Percentiles rank a stretch among this genome's conserved stretches.
These are phyloP conservation scores for Chloroclysta siterata DNA, from an alignment of 2,888 invertebrate species.

Conservation along the genomic window DNA sequence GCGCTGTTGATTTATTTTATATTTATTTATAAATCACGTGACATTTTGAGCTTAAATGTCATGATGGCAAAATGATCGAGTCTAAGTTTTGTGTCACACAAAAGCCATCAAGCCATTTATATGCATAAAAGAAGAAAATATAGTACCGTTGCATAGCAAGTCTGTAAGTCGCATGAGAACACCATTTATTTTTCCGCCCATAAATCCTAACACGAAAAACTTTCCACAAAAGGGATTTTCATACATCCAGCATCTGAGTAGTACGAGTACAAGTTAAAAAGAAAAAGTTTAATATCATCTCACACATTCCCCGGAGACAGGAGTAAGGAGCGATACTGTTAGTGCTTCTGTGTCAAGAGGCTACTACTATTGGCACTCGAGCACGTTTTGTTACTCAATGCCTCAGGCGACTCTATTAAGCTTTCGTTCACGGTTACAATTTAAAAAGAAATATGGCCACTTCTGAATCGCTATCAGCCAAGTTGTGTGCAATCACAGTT, in stretches of 20 bases:
- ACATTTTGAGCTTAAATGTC: too few relatives aligned
- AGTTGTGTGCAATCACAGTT: too few relatives aligned
- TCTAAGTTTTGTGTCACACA: too few relatives aligned
- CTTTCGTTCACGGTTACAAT: not conserved
- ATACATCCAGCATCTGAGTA: constrained; percentile 15
- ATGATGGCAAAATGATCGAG: too few relatives aligned
- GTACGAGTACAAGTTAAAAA: constrained; percentile 20
- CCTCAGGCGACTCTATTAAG: constrained; percentile 13
- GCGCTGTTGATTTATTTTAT: too few relatives aligned
- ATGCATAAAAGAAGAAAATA: not conserved
- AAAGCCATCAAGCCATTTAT: too few relatives aligned
- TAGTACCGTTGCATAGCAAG: not conserved
- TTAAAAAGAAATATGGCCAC: too few relatives aligned
- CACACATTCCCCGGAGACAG: constrained; percentile 23
- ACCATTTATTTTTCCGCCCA: constrained; percentile 7
- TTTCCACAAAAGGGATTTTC: constrained; percentile 16
- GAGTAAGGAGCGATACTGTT: constrained; percentile 3
- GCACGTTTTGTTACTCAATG: constrained; percentile 30
- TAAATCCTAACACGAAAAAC: constrained; percentile 14
- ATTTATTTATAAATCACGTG: too few relatives aligned
- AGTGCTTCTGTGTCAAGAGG: constrained; percentile 13
- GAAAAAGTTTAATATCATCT: constrained; percentile 27
- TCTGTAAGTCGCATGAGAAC: not conserved
- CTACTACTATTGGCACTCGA: constrained; percentile 21
- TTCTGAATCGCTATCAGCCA: too few relatives aligned